Evolutionary conservation across 2,888 invertebrate genomes (phyloP).

Genomic region (Cephus pulcher): DNA sequence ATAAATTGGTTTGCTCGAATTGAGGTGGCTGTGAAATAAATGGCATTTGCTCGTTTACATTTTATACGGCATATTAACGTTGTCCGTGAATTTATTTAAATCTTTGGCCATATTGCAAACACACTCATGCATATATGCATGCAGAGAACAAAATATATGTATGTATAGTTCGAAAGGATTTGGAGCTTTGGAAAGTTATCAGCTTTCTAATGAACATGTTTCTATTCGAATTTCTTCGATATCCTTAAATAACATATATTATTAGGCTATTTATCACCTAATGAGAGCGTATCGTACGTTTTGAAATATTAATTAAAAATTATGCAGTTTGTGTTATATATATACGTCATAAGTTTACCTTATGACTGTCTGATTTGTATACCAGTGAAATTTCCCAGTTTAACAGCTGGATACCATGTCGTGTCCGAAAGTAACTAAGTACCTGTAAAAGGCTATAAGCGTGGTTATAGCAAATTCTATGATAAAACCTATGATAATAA

Average conservation of each 20-base stretch:
- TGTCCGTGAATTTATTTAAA: background rate
- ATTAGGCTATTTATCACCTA: no score
- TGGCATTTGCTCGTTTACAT: background rate
- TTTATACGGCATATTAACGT: background rate
- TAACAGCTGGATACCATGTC: background rate
- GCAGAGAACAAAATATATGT: background rate
- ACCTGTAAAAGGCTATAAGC: background rate
- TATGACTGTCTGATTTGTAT: background rate
- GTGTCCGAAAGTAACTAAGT: background rate
- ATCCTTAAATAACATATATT: background rate
- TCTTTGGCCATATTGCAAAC: background rate
- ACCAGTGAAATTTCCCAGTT: background rate
- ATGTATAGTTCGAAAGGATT: background rate
- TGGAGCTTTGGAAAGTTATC: constrained; percentile 6
- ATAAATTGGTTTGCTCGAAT: background rate
- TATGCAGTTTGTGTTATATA: no score
- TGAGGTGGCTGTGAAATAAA: background rate
- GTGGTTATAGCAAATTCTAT: background rate
- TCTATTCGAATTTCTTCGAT: background rate
- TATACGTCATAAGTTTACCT: no score
- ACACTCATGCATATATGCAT: background rate
- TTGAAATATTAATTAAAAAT: no score
- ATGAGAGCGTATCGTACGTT: no score
- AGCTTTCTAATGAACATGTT: background rate
- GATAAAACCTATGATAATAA: background rate